A percentile compares a stretch with the other conserved stretches of the same genome.
Conservation (phyloP, 2,113 vertebrate genomes). For the Brachyistius frenatus region DNA sequence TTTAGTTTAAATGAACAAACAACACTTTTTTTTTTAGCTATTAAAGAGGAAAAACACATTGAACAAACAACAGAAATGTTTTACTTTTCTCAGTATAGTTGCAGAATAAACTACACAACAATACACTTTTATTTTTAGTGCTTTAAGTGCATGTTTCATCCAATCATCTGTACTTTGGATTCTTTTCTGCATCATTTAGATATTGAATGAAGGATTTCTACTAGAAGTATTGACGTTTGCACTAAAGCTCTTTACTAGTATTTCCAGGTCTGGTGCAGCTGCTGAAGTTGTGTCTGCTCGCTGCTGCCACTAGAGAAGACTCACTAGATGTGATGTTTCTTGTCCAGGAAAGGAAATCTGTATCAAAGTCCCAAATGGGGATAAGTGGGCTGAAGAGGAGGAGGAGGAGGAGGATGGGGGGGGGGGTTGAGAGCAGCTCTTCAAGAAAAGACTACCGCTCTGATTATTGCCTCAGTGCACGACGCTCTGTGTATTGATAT, state of each 20-base stretch:
- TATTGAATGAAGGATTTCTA: too few species aligned
- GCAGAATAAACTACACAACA: too few species aligned
- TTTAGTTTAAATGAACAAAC: too few species aligned
- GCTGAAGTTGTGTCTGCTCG: conserved; percentile 6
- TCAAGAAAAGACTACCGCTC: conserved; percentile 58
- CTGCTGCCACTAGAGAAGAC: conserved; percentile 22
- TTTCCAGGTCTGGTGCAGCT: conserved; percentile 11
- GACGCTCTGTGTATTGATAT: conserved; percentile 74
- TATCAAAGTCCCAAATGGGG: conserved; percentile 67
- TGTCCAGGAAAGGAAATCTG: conserved; percentile 53
- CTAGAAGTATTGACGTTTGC: background rate
- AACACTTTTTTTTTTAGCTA: too few species aligned
- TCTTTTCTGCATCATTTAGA: too few species aligned
- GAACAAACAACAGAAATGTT: too few species aligned
- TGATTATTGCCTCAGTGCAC: conserved; percentile 54
- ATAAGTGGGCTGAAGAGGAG: conserved; percentile 6
- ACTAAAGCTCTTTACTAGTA: background rate
- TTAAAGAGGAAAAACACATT: too few species aligned
- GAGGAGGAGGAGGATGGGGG: conserved; percentile 4
- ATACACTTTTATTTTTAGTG: too few species aligned
- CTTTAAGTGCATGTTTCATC: too few species aligned
- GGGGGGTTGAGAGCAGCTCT: conserved; percentile 58
- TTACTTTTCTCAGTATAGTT: too few species aligned
- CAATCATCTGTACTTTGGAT: too few species aligned
- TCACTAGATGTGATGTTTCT: conserved; percentile 55